These are phyloP conservation scores for Cyprinodon variegatus DNA, from an alignment of 2,113 vertebrate genomes.

Conservation along the genomic window DNA sequence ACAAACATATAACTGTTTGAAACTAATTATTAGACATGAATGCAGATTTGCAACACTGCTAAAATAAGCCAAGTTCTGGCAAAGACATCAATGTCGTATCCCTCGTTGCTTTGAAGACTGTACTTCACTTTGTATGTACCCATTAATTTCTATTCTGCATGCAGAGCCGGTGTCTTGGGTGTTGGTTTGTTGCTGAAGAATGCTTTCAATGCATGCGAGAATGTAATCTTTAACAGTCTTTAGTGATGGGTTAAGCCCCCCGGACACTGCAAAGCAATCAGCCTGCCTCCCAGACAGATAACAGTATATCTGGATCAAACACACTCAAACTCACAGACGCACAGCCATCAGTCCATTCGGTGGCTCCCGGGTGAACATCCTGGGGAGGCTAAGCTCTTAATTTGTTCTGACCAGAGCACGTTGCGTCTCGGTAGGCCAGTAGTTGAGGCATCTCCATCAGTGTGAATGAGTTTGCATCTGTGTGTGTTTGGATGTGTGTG, in stretches of 20 bases:
- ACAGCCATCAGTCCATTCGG: conserved; percentile 49
- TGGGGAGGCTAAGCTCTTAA: conserved; percentile 77
- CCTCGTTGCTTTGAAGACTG: conserved; percentile 42
- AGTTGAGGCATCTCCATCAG: conserved; percentile 86
- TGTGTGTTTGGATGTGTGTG: conserved; percentile 24
- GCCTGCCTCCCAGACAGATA: conserved; percentile 74
- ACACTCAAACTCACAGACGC: conserved; percentile 41
- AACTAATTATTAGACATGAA: neutral
- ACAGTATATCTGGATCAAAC: conserved; percentile 68
- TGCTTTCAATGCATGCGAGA: conserved; percentile 68
- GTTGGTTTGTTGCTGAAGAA: conserved; percentile 72
- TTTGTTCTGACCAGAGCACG: conserved; percentile 78
- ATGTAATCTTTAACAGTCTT: conserved; percentile 77
- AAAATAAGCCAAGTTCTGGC: neutral
- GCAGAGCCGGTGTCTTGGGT: conserved; percentile 60
- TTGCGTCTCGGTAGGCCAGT: conserved; percentile 76
- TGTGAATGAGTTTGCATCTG: conserved; percentile 75
- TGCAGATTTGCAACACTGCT: neutral
- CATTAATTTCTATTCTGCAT: conserved; percentile 64
- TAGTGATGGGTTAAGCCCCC: conserved; percentile 71
- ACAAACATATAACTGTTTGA: neutral
- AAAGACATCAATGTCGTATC: conserved; percentile 20
- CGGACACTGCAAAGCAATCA: conserved; percentile 67
- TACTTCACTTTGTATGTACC: conserved; percentile 51
- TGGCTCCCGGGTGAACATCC: conserved; percentile 60